phyloP scores from a whole-genome alignment of 2,888 invertebrate species.

The Cinara cedri region DNA sequence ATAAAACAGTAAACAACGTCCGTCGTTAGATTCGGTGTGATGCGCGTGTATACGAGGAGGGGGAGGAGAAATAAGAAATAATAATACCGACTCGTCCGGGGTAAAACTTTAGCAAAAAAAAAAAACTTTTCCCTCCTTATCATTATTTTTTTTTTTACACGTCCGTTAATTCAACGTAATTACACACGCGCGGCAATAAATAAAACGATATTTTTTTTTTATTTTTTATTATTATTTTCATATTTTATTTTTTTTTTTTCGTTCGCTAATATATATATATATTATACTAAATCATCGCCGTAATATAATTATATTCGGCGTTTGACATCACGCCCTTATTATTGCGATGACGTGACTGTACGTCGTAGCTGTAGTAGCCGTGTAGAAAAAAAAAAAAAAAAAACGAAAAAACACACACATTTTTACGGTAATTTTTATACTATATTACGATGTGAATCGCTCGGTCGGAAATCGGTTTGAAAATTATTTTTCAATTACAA shows the following conservation, averaged over 20 bases:
- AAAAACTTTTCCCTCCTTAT: constrained; percentile 20
- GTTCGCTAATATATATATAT: background rate
- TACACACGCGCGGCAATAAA: background rate
- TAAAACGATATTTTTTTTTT: background rate
- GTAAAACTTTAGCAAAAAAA: background rate
- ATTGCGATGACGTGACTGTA: too few species aligned
- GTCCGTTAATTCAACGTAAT: constrained; percentile 20
- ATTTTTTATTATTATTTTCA: background rate
- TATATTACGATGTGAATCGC: too few species aligned
- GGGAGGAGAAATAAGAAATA: too few species aligned
- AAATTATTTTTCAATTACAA: too few species aligned
- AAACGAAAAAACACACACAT: too few species aligned
- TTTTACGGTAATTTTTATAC: too few species aligned
- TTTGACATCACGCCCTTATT: background rate
- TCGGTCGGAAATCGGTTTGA: too few species aligned
- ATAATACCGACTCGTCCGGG: background rate
- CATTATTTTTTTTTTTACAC: constrained; percentile 13
- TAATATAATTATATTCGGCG: constrained; percentile 12
- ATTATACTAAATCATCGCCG: background rate
- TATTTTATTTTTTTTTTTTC: background rate
- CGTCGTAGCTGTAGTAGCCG: background rate
- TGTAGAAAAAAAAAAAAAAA: background rate
- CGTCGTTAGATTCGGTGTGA: background rate
- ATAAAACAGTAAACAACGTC: background rate
- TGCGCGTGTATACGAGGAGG: background rate